phyloP scores from a whole-genome alignment of 2,113 vertebrate genomes.

The Sigmodon hispidus region DNA sequence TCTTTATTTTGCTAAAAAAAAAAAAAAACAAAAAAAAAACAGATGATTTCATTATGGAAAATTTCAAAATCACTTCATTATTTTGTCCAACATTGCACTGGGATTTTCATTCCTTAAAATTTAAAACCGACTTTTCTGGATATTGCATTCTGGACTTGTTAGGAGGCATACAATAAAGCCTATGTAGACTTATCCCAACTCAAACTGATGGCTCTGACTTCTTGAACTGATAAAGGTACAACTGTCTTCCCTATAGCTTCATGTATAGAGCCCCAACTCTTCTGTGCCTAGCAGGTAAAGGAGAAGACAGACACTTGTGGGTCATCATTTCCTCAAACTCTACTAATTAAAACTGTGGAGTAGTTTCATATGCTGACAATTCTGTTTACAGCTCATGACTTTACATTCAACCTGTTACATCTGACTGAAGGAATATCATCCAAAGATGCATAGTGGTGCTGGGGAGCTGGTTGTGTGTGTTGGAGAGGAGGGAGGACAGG shows the following conservation, averaged over 20 bases:
- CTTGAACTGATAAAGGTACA: neutral
- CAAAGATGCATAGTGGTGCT: neutral
- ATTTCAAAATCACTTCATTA: neutral
- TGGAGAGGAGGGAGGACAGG: neutral
- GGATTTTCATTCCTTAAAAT: neutral
- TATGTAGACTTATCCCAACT: neutral
- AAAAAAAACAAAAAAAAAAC: constrained; percentile 19
- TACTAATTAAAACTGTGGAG: neutral
- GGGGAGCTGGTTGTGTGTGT: too few relatives aligned
- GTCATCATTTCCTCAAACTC: neutral
- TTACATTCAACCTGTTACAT: constrained; percentile 23
- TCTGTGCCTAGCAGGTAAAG: neutral
- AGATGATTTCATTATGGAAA: neutral
- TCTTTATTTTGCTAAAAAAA: constrained; percentile 20
- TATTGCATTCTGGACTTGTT: neutral
- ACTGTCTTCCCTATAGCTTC: neutral
- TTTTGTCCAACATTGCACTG: neutral
- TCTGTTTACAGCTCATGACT: neutral
- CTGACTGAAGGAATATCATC: neutral
- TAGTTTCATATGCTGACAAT: neutral
- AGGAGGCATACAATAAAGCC: neutral
- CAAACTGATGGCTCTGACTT: neutral
- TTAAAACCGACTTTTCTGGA: neutral
- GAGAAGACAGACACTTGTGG: neutral
- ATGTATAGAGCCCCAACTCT: neutral